These are phyloP conservation scores for Papilio xuthus DNA, from an alignment of 1,140 invertebrate species.

Conservation along the genomic window DNA sequence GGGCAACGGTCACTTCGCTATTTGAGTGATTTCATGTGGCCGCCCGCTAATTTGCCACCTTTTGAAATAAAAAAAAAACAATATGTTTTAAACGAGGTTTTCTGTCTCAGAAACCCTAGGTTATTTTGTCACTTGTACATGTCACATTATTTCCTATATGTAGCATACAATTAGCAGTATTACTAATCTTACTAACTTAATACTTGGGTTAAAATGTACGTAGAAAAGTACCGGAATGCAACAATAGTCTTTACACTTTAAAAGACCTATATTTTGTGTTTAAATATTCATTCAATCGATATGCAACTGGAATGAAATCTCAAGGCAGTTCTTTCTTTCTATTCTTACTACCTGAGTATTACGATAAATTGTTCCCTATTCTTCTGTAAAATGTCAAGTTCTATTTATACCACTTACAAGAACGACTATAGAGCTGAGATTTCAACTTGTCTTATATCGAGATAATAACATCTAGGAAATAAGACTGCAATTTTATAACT, in stretches of 20 bases:
- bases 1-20: too few relatives aligned
- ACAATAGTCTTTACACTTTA: background rate
- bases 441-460: background rate
- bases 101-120: too few relatives aligned
- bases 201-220: too few relatives aligned
- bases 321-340: background rate
- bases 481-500: too few relatives aligned
- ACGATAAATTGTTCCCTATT: constrained; percentile 1
- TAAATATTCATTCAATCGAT: constrained; percentile 18
- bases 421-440: background rate
- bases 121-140: too few relatives aligned
- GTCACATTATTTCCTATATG: too few relatives aligned
- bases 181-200: too few relatives aligned
- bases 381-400: background rate
- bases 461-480: background rate
- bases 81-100: too few relatives aligned
- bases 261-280: constrained; percentile 1
- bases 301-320: background rate
- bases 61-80: too few relatives aligned
- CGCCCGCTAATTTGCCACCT: too few relatives aligned
- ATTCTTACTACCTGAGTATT: background rate
- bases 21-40: too few relatives aligned
- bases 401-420: background rate
- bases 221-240: background rate
- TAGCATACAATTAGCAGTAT: too few relatives aligned